These are phyloP conservation scores for Lagopus muta DNA, from an alignment of 2,113 vertebrate genomes.

Conservation along the genomic window DNA sequence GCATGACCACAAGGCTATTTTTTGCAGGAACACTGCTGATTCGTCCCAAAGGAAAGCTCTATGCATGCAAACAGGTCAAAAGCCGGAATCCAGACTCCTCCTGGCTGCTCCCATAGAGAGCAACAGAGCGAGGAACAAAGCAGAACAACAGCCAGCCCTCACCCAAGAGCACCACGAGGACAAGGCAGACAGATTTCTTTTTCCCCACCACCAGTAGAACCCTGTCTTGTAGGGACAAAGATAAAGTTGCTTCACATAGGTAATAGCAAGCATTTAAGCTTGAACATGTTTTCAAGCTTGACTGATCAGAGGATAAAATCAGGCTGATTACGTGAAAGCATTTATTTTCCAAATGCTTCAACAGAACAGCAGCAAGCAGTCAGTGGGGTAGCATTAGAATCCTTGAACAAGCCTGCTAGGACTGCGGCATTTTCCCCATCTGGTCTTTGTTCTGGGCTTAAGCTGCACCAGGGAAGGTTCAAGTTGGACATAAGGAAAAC, in stretches of 20 bases:
- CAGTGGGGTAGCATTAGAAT: accelerated
- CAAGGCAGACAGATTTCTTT: neutral
- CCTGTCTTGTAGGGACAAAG: neutral
- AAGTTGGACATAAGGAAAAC: too few species aligned
- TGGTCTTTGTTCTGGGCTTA: neutral
- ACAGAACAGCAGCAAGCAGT: neutral
- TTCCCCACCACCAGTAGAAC: neutral
- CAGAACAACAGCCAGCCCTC: neutral
- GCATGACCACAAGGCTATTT: neutral
- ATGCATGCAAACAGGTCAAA: neutral
- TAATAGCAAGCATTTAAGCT: neutral
- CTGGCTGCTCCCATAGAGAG: neutral
- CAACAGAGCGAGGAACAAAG: neutral
- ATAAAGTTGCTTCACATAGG: neutral
- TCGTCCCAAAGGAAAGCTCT: neutral
- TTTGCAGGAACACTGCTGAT: neutral
- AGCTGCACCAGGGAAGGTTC: too few species aligned
- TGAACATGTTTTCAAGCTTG: neutral
- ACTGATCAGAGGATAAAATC: neutral
- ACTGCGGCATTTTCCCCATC: neutral
- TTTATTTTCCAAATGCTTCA: neutral
- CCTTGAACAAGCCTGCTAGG: neutral
- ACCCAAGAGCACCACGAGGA: neutral
- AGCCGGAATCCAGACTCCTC: neutral
- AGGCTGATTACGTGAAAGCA: neutral